Evolutionary conservation across 2,113 vertebrate species (phyloP).

Genomic region (Elephas maximus): DNA sequence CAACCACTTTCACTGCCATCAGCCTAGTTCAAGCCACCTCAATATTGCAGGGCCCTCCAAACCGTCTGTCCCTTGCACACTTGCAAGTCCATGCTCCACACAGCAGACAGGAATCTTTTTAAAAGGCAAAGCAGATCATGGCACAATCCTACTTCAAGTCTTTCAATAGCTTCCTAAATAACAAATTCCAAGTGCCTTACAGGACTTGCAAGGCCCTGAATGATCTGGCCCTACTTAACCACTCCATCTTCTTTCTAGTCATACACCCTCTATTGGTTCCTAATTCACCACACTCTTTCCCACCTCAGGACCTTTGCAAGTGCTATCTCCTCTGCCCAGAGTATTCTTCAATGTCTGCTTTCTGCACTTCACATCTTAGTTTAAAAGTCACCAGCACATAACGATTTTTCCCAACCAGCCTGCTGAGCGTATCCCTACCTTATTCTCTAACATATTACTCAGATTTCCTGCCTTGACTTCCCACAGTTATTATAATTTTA

Average conservation of each 20-base stretch:
- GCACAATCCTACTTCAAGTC: background rate
- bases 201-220: background rate
- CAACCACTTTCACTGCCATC: background rate
- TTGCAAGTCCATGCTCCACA: background rate
- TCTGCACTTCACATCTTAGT: background rate
- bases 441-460: background rate
- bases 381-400: conserved; percentile 29
- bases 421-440: background rate
- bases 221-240: background rate
- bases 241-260: background rate
- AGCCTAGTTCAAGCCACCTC: background rate
- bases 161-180: conserved; percentile 24
- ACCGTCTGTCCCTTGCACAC: background rate
- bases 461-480: conserved; percentile 21
- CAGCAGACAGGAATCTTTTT: background rate
- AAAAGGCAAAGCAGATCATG: conserved; percentile 31
- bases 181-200: conserved; percentile 17
- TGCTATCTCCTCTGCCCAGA: background rate
- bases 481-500: conserved; percentile 34
- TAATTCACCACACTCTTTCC: background rate
- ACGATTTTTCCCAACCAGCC: conserved; percentile 24
- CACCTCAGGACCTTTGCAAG: background rate
- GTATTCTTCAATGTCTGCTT: background rate
- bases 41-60: background rate
- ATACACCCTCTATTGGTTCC: background rate